Conservation (phyloP, 2,888 invertebrate genomes). For the Meloe dianella region DNA sequence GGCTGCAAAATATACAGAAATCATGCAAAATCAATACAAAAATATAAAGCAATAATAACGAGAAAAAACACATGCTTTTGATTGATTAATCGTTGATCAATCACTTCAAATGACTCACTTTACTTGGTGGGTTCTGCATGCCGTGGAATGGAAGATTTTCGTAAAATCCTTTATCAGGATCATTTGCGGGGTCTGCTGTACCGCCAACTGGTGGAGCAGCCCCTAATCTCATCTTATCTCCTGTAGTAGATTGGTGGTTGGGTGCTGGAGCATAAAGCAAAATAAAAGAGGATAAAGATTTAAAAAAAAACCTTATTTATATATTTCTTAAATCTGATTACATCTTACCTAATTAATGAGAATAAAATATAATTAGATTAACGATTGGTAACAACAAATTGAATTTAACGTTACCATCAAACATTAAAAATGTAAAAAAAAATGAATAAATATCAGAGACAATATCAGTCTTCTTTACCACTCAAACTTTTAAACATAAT, state of each 20-base stretch:
- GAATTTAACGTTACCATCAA: background rate
- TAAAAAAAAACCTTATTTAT: background rate
- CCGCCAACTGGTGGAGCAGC: slow-evolving; percentile 59
- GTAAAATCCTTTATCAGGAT: slow-evolving; percentile 85
- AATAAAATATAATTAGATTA: background rate
- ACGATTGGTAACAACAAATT: background rate
- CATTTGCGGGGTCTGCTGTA: slow-evolving; percentile 71
- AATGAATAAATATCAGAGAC: background rate
- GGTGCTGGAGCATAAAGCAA: slow-evolving; percentile 55
- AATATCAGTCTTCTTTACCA: no score
- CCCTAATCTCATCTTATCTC: slow-evolving; percentile 62
- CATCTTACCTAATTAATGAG: background rate
- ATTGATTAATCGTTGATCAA: slow-evolving; percentile 14
- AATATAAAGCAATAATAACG: background rate
- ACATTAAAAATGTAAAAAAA: slow-evolving; percentile 2
- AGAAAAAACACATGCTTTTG: slow-evolving; percentile 6
- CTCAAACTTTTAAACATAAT: no score
- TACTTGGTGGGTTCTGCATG: slow-evolving; percentile 90
- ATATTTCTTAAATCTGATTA: background rate
- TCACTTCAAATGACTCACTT: slow-evolving; percentile 66
- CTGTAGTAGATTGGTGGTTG: slow-evolving; percentile 60
- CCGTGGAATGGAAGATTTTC: slow-evolving; percentile 96
- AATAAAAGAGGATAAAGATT: background rate
- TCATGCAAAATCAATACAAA: slow-evolving; percentile 23
- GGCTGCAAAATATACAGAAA: slow-evolving; percentile 61